Evolutionary conservation across 2,888 invertebrate genomes (phyloP).

Genomic region (Acanthoscelides obtectus): DNA sequence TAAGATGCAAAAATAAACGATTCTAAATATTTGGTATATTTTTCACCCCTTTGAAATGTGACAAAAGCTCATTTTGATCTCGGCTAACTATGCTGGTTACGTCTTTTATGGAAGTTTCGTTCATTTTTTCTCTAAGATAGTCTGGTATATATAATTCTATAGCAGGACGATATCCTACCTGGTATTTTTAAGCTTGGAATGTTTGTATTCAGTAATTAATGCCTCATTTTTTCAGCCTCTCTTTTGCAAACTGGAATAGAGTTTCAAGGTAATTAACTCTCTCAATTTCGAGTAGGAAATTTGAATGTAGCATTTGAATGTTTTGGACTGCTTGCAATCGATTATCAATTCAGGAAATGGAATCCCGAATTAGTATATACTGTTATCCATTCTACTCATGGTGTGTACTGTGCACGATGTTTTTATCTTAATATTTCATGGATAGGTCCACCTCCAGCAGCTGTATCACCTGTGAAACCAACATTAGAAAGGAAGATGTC

Average conservation of each 20-base stretch:
- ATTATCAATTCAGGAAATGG: background rate
- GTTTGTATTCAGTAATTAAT: background rate
- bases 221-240: background rate
- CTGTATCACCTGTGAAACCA: slow-evolving; percentile 13
- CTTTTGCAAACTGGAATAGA: background rate
- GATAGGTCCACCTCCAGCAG: background rate
- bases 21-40: background rate
- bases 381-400: no score
- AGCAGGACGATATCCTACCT: background rate
- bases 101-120: no score
- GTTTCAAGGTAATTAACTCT: background rate
- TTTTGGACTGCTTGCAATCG: background rate
- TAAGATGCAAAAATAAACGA: background rate
- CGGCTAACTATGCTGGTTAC: no score
- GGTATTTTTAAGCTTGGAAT: background rate
- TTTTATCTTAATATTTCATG: background rate
- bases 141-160: no score
- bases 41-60: no score
- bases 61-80: no score
- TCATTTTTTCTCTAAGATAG: no score
- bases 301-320: background rate
- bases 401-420: no score
- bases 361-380: no score
- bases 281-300: background rate
- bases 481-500: slow-evolving; percentile 41